phyloP scores from a whole-genome alignment of 92 coral and sea anemone species.

The Virgularia gustaviana region DNA sequence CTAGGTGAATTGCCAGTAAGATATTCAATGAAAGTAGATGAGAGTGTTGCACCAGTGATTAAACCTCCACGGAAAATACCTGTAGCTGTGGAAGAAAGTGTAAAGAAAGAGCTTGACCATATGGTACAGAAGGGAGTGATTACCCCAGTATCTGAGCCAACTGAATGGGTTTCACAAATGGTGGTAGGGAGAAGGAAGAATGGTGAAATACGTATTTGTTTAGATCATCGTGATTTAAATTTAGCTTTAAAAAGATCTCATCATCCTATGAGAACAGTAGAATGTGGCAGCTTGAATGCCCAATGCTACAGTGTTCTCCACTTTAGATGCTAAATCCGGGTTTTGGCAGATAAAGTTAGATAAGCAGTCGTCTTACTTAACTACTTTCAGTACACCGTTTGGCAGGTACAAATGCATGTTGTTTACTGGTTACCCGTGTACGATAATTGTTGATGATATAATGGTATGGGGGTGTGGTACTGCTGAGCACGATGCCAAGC shows the following conservation, averaged over 20 bases:
- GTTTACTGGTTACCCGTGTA: constrained; percentile 26
- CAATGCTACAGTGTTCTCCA: constrained; percentile 44
- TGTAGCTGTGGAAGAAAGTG: constrained; percentile 39
- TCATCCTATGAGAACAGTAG: constrained; percentile 42
- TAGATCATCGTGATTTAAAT: constrained; percentile 42
- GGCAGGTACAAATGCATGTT: constrained; percentile 34
- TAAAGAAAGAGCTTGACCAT: constrained; percentile 32
- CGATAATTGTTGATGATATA: constrained; percentile 28
- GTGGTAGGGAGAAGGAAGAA: constrained; percentile 44
- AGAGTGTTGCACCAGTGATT: constrained; percentile 34
- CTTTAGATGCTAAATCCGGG: constrained; percentile 36
- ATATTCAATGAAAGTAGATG: constrained; percentile 39
- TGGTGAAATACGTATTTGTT: constrained; percentile 35
- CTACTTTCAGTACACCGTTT: constrained; percentile 43
- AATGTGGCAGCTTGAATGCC: constrained; percentile 46
- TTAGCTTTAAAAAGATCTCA: constrained; percentile 41
- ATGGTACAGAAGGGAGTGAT: constrained; percentile 42
- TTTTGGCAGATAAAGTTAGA: constrained; percentile 36
- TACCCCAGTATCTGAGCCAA: constrained; percentile 47
- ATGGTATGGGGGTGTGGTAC: constrained; percentile 36
- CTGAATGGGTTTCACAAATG: constrained; percentile 53
- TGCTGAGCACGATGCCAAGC: constrained; percentile 36
- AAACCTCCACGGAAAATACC: constrained; percentile 39
- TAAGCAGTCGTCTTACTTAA: constrained; percentile 18
- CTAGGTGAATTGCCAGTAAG: constrained; percentile 44